Percentiles rank a stretch among this genome's conserved stretches.
phyloP scores from a whole-genome alignment of 2,888 invertebrate species.

The Nasonia oneida region DNA sequence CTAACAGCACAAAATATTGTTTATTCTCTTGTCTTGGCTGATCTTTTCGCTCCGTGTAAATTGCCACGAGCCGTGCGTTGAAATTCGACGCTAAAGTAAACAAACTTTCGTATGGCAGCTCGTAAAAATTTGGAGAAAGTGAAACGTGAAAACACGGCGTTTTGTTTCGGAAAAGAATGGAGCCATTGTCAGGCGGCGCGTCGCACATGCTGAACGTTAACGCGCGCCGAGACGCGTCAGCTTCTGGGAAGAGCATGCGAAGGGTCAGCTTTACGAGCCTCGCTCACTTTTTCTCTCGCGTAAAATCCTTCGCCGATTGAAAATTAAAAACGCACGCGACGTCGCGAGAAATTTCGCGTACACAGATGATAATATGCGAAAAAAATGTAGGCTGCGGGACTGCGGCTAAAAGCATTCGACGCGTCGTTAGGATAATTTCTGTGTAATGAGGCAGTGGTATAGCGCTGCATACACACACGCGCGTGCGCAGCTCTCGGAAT shows the following conservation, averaged over 20 bases:
- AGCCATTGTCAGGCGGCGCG: conserved; percentile 34
- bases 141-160: conserved; percentile 1
- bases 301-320: not conserved
- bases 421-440: conserved; percentile 37
- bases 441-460: conserved; percentile 27
- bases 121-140: conserved; percentile 41
- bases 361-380: not conserved
- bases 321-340: not conserved
- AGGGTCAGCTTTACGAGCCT: conserved; percentile 72
- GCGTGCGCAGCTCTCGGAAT: conserved; percentile 31
- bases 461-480: not conserved
- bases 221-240: conserved; percentile 49
- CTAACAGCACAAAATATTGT: too few relatives aligned
- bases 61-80: not conserved
- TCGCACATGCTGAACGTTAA: conserved; percentile 43
- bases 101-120: not conserved
- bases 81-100: not conserved
- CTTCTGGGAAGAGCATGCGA: conserved; percentile 46
- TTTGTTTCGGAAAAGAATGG: conserved; percentile 15
- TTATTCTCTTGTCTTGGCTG: too few relatives aligned
- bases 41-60: too few relatives aligned
- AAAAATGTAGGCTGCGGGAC: not conserved
- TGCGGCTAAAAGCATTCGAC: conserved; percentile 9
- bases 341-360: not conserved
- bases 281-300: conserved; percentile 71